Base-by-base conservation (phyloP, 2,797 vertebrate species). In the Sparus aurata region DNA sequence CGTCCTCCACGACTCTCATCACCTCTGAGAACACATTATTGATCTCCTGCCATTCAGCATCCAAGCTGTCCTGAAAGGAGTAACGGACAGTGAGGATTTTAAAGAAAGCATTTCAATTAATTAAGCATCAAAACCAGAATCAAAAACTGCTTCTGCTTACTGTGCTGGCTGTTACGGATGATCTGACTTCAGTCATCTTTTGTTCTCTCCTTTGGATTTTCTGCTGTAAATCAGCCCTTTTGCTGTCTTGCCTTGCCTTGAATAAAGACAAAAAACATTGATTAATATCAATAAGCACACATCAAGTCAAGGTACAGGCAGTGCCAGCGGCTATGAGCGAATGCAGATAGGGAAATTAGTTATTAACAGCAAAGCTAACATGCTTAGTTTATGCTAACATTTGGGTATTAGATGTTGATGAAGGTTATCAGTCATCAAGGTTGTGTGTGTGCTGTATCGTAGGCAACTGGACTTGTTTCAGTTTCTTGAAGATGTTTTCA, bases 21-120 rank as follows among this genome's bases (percentile, higher is more conserved):
- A 87, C 82, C 49, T 80, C 50, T 2, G 69, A 66, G 78, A 93
- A 93, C 8, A 82, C 86, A 0, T 0, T 4, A 63, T 85, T 67
- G 53, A 92, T 82, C 72, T 92, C 66, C 64, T 68, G 34, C 80
- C 80, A 88, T 65, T 91, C 89, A 1, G 54, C 25, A 16, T 91
- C 88, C 84, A 93, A 69, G 52, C 30, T 45, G 3, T 30, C 58
- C 92, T 93, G 54, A 80, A 67, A 55, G 17, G 4, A 46, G 0
- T 0, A 12, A 63, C 0, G 9, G 2, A 30, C 1, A 12, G 0
- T 6, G 4, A 59, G 45, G 0, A 12, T 0, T 15, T 27, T 34
- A 15, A 50, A 60, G 1, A 43, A 43, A 6, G 30, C 4, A 13
- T 17, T 0, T n/a, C n/a, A n/a, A n/a, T n/a, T n/a, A n/a, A n/a